phyloP scores from a whole-genome alignment of 2,888 invertebrate genomes.

The Drosophila yooni region DNA sequence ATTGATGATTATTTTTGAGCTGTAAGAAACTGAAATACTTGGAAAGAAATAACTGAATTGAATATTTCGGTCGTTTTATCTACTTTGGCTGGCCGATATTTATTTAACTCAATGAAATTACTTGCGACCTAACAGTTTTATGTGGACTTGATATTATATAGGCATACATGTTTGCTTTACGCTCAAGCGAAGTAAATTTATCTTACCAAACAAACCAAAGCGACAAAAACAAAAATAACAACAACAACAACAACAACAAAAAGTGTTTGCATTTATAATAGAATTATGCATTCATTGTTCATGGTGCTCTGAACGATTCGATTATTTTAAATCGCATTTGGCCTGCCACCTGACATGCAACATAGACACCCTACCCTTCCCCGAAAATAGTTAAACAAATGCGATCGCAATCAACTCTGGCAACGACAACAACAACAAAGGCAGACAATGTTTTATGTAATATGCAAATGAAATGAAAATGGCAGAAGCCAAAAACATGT shows the following conservation, averaged over 20 bases:
- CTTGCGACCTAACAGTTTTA: background rate
- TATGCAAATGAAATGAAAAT: constrained; percentile 74
- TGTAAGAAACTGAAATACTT: background rate
- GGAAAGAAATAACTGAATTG: background rate
- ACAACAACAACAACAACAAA: background rate
- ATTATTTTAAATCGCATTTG: constrained; percentile 46
- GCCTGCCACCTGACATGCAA: constrained; percentile 22
- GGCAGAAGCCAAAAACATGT: constrained; percentile 55
- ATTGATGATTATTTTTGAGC: background rate
- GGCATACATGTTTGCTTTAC: background rate
- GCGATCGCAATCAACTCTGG: constrained; percentile 59
- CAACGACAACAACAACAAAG: constrained; percentile 26
- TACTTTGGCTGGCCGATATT: background rate
- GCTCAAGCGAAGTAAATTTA: background rate
- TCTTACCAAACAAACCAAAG: background rate
- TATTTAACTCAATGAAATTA: background rate
- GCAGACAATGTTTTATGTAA: constrained; percentile 64
- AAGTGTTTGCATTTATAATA: constrained; percentile 15
- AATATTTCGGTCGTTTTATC: background rate
- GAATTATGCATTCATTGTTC: constrained; percentile 28
- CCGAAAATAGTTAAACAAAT: constrained; percentile 16
- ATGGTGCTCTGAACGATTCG: constrained; percentile 25
- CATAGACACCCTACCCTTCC: background rate
- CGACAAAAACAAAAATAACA: background rate
- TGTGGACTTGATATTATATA: background rate